These are phyloP conservation scores for Notocelia uddmanniana DNA, from an alignment of 2,888 invertebrate genomes.

Conservation along the genomic window DNA sequence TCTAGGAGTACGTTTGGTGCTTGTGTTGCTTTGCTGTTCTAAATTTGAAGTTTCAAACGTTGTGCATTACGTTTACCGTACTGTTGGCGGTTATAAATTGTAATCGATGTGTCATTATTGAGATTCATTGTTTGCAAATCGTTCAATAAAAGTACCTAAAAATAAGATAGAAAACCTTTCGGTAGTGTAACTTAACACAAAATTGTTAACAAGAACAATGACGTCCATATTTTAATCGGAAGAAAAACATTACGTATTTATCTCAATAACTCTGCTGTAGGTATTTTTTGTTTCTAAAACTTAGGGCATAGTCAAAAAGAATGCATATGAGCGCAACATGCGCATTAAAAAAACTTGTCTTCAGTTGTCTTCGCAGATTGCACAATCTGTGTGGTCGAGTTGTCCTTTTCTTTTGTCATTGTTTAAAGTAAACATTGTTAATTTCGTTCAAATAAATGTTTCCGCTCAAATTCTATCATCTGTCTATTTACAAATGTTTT, in stretches of 20 bases:
- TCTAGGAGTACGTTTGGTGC: not conserved
- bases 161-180: too few relatives aligned
- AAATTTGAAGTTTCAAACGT: slow-evolving; percentile 19
- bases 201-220: too few relatives aligned
- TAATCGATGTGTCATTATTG: too few relatives aligned
- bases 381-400: slow-evolving; percentile 72
- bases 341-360: slow-evolving; percentile 37
- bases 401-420: slow-evolving; percentile 58
- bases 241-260: not conserved
- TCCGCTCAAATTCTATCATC: slow-evolving; percentile 39
- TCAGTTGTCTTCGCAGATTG: slow-evolving; percentile 46
- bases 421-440: slow-evolving; percentile 68
- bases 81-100: not conserved
- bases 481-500: slow-evolving; percentile 25
- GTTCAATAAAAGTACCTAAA: too few relatives aligned
- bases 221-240: too few relatives aligned
- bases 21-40: slow-evolving; percentile 12
- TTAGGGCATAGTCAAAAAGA: slow-evolving; percentile 13
- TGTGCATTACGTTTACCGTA: not conserved
- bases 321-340: slow-evolving; percentile 34
- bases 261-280: slow-evolving; percentile 25
- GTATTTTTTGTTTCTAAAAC: slow-evolving; percentile 21
- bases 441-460: slow-evolving; percentile 51
- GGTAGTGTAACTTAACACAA: too few relatives aligned
- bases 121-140: too few relatives aligned